These are phyloP conservation scores for Zeugodacus cucurbitae DNA, from an alignment of 1,140 invertebrate species.

Conservation along the genomic window DNA sequence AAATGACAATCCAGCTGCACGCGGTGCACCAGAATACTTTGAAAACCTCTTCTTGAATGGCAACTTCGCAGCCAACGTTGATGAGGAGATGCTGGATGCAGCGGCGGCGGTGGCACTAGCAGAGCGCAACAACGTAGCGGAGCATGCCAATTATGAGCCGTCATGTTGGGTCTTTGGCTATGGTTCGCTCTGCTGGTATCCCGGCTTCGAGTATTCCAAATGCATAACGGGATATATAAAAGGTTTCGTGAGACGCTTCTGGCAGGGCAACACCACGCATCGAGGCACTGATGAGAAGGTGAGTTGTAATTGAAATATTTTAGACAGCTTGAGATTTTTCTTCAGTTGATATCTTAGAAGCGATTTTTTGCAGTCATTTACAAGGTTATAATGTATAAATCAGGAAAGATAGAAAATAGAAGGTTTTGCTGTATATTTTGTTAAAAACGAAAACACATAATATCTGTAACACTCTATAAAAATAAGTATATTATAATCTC, in stretches of 20 bases:
- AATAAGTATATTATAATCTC: too few relatives aligned
- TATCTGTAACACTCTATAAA: too few relatives aligned
- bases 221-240: conserved; percentile 74
- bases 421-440: too few relatives aligned
- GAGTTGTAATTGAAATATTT: too few relatives aligned
- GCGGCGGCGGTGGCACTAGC: background rate
- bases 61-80: conserved; percentile 50
- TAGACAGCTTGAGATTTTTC: too few relatives aligned
- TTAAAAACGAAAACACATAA: too few relatives aligned
- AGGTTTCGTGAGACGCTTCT: conserved; percentile 83
- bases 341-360: too few relatives aligned
- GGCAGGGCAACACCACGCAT: conserved; percentile 88
- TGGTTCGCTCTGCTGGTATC: conserved; percentile 88
- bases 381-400: too few relatives aligned
- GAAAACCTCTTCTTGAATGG: conserved; percentile 59
- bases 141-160: conserved; percentile 45
- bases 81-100: conserved; percentile 42
- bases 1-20: background rate
- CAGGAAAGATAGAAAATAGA: too few relatives aligned
- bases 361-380: background rate
- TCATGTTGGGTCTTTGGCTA: conserved; percentile 86
- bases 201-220: conserved; percentile 81
- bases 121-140: background rate
- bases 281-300: conserved; percentile 83
- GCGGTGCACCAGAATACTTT: conserved; percentile 55